Percentiles rank a stretch among this genome's conserved stretches.
These are phyloP conservation scores for Ornithorhynchus anatinus DNA, from an alignment of 2,113 vertebrate species.

Conservation along the genomic window DNA sequence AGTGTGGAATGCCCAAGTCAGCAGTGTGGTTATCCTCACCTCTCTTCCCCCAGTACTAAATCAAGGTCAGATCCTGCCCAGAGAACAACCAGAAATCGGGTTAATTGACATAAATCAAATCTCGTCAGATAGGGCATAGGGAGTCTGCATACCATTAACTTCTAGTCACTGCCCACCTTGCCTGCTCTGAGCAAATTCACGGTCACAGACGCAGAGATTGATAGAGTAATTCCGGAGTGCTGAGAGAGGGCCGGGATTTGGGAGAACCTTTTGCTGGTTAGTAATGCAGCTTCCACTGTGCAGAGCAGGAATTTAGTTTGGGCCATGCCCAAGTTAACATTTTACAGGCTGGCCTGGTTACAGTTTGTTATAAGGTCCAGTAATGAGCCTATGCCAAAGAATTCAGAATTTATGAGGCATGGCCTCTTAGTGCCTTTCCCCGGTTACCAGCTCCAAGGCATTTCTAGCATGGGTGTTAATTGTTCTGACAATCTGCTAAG, in stretches of 20 bases:
- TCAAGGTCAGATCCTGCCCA: too few relatives aligned
- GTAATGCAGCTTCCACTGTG: slow-evolving; percentile 46
- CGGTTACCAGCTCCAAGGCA: slow-evolving; percentile 25
- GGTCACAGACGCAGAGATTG: too few relatives aligned
- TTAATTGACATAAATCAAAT: too few relatives aligned
- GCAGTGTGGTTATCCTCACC: too few relatives aligned
- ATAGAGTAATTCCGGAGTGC: background rate
- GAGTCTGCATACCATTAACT: too few relatives aligned
- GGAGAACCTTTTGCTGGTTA: slow-evolving; percentile 15
- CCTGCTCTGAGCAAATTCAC: too few relatives aligned
- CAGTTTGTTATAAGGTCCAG: slow-evolving; percentile 53
- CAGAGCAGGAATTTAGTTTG: slow-evolving; percentile 53
- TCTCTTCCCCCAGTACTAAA: too few relatives aligned
- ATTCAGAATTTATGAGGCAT: slow-evolving; percentile 64
- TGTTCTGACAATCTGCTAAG: slow-evolving; percentile 48
- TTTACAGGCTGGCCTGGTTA: slow-evolving; percentile 58
- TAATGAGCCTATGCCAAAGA: slow-evolving; percentile 54
- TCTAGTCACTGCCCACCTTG: too few relatives aligned
- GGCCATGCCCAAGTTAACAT: slow-evolving; percentile 51
- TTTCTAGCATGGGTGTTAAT: slow-evolving; percentile 51
- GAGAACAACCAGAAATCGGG: too few relatives aligned
- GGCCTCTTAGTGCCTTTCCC: slow-evolving; percentile 49
- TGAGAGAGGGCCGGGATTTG: background rate
- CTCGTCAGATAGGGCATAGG: too few relatives aligned
- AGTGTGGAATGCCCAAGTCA: too few relatives aligned